Base-by-base conservation (phyloP, 1,140 invertebrate species). In the Onthophagus taurus region DNA sequence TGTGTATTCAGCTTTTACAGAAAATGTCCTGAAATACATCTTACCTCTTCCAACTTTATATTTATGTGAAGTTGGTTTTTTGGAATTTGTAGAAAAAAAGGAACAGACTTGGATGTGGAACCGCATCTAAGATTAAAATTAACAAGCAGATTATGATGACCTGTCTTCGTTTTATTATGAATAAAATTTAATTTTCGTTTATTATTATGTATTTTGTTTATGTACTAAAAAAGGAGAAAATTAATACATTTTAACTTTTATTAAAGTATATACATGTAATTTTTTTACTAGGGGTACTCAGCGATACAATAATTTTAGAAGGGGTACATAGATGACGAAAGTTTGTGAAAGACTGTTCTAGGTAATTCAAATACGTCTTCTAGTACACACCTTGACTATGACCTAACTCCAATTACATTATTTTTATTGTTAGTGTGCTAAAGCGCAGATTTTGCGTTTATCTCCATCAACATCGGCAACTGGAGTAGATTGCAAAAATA, bases 281-380 rank as follows among this genome's bases (percentile, higher is more conserved):
- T 19, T 42, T 21, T 33, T 14, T n/a, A 12, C 18, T 21, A 31
- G 26, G 13, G 20, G 52, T 55, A 49, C 50, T 49, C 44, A 31
- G 36, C 7, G 20, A 53, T 52, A 48, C 33, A 49, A 42, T 44
- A 48, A 41, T 44, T 49, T 33, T 48, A 37, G 17, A 37, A 31
- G 16, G 18, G 11, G 33, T 26, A 48, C 21, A 45, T 17, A 23
- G 18, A 41, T 50, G 23, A 44, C 41, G 38, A 44, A 39, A 47
- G 16, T 42, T 42, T 42, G 39, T 23, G 26, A 17, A 17, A 37
- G 38, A 50, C n/a, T n/a, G n/a, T n/a, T n/a, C n/a, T n/a, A n/a
- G n/a, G n/a, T n/a, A n/a, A n/a, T n/a, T n/a, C n/a, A n/a, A n/a
- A n/a, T n/a, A n/a, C n/a, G n/a, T n/a, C n/a, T n/a, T n/a, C n/a